Base-by-base conservation (phyloP, 2,888 invertebrate genomes). In the Chirona hameri region DNA sequence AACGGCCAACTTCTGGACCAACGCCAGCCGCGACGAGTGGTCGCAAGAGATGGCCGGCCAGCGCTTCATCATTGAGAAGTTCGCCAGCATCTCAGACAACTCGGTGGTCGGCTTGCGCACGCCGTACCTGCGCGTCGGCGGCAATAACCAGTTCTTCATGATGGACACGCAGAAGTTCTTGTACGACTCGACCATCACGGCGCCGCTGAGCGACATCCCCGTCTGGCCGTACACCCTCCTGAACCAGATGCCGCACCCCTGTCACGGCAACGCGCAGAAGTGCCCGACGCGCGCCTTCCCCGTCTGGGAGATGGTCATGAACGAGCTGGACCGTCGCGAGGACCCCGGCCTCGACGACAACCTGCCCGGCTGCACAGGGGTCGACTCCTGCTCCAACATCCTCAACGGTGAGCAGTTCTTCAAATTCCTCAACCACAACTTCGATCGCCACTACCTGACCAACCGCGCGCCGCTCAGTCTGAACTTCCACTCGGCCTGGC, bases 141-240 rank as follows among this genome's bases (percentile, higher is more conserved):
- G 97, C 81, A 96, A 97, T 90, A 95, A 95, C 88, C 97, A 97
- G 89, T 98, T 97, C 90, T 95, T 95, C 86, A 97, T 98, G 96
- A 96, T 98, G 97, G 94, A 95, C 88, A 96, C 97, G 88, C 95
- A 96, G 88, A 95, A 95, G 21, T 97, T 97, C 91, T 90, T 95
- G 81, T 98, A 98, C 88, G 98, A 98, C 89, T 96, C 97, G 79
- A 97, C 97, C 82, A 96, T 98, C 88, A 96, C 96, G 0, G 95
- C 96, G 1, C 95, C 96, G 0, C 90, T 96, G 60, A 94, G 94
- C 85, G 95, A 96, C 88, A 95, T 95, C 31, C 97, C 97, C 82
- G 92, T 96, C 85, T 98, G 98, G 98, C 98, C 98, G 5, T 98
- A 98, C 91, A 98, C 98, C 83, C 94, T 98, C 93, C 98, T 98